Conservation (phyloP, 92 coral and sea anemone genomes). For the Zoanthus sociatus region DNA sequence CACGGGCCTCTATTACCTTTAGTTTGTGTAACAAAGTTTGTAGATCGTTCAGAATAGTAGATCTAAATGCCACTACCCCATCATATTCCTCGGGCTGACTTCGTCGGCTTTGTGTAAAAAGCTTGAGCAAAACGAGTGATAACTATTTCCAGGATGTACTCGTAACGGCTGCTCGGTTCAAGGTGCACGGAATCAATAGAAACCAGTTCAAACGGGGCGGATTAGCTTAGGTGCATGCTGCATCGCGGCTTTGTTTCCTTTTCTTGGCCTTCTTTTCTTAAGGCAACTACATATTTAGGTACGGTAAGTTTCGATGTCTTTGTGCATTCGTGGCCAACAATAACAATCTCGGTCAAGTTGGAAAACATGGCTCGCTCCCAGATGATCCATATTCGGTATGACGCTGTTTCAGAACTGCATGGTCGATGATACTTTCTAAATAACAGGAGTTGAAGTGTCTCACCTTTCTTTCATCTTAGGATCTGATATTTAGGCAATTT, state of each 20-base stretch:
- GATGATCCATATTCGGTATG: constrained; percentile 60
- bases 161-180: background rate
- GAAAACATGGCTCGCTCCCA: constrained; percentile 43
- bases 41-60: too few relatives aligned
- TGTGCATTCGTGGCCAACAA: constrained; percentile 57
- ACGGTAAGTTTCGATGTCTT: constrained; percentile 45
- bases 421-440: constrained; percentile 27
- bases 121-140: background rate
- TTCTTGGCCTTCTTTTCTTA: background rate
- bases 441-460: constrained; percentile 35
- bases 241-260: constrained; percentile 19
- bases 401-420: constrained; percentile 39
- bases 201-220: constrained; percentile 36
- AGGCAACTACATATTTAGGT: constrained; percentile 33
- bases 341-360: constrained; percentile 45
- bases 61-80: too few relatives aligned
- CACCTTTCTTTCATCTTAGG: constrained; percentile 31
- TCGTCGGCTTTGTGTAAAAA: background rate
- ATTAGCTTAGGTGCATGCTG: constrained; percentile 15
- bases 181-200: constrained; percentile 33
- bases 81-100: too few relatives aligned
- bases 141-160: background rate
- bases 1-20: background rate
- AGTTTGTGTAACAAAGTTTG: too few relatives aligned
- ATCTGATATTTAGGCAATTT: background rate